phyloP scores from a whole-genome alignment of 1,140 invertebrate species.

The Brachionus sp. region DNA sequence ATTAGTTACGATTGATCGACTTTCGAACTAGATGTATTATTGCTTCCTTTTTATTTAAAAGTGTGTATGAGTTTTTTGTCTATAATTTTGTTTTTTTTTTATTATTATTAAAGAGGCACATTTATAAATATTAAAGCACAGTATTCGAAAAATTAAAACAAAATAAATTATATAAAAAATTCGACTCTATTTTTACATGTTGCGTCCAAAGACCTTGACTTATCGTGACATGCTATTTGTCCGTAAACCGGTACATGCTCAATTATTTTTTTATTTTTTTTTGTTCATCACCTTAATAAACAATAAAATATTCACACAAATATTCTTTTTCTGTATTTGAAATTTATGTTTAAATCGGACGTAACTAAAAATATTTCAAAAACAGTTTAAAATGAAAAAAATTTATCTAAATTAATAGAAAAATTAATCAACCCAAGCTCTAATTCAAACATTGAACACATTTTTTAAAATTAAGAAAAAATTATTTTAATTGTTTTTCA shows the following conservation, averaged over 20 bases:
- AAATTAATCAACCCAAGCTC: no score
- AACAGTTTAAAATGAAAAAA: no score
- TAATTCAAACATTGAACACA: no score
- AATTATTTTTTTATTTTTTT: neutral
- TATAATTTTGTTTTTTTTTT: neutral
- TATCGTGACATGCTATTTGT: neutral
- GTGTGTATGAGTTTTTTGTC: neutral
- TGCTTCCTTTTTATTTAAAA: neutral
- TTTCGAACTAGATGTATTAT: neutral
- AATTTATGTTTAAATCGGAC: no score
- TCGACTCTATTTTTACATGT: neutral
- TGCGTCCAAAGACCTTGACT: neutral
- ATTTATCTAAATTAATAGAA: no score
- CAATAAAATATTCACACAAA: neutral
- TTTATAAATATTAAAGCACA: conserved; percentile 1
- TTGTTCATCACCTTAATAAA: neutral
- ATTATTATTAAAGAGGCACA: neutral
- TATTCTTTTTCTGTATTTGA: no score
- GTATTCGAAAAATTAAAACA: neutral
- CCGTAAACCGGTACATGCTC: neutral
- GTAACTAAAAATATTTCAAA: no score
- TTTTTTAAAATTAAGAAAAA: no score
- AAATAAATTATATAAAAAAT: neutral
- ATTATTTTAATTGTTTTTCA: no score
- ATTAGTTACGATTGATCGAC: neutral